Conservation (phyloP, 2,888 invertebrate species). For the Harmothoe impar region DNA sequence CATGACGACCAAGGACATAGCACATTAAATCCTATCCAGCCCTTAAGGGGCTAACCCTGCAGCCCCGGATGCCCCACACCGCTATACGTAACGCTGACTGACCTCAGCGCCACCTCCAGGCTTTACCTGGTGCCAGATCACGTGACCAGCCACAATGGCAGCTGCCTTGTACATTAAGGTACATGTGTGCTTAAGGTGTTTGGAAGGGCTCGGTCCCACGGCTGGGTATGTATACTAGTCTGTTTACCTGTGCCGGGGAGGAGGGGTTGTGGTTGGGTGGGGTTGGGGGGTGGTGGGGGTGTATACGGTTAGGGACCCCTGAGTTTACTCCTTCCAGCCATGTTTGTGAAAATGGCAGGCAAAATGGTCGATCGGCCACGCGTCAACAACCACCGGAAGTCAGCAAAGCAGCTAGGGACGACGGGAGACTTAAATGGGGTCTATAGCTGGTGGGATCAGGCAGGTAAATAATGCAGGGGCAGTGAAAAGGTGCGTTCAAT, state of each 20-base stretch:
- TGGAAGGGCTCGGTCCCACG: not conserved
- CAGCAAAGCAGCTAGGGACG: not conserved
- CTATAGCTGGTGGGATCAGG: not conserved
- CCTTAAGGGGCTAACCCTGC: not conserved
- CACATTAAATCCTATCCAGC: not conserved
- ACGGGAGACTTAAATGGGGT: not conserved
- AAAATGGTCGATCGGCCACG: too few species aligned
- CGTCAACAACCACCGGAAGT: not conserved
- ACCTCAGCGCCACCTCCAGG: not conserved
- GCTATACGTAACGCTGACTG: not conserved
- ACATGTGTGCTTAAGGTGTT: not conserved
- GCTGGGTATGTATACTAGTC: not conserved
- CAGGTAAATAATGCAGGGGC: not conserved
- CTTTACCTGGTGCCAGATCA: not conserved
- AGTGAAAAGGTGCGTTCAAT: too few species aligned
- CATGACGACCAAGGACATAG: too few species aligned
- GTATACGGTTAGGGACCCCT: not conserved
- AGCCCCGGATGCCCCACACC: not conserved
- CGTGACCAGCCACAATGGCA: slow-evolving; percentile 17
- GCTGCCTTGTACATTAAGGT: slow-evolving; percentile 14
- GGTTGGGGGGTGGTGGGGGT: too few species aligned
- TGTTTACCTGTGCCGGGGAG: not conserved
- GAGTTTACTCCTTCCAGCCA: not conserved
- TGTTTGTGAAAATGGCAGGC: too few species aligned
- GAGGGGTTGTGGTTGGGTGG: too few species aligned